These are phyloP conservation scores for Pseudochirops cupreus DNA, from an alignment of 2,797 vertebrate genomes.

Conservation along the genomic window DNA sequence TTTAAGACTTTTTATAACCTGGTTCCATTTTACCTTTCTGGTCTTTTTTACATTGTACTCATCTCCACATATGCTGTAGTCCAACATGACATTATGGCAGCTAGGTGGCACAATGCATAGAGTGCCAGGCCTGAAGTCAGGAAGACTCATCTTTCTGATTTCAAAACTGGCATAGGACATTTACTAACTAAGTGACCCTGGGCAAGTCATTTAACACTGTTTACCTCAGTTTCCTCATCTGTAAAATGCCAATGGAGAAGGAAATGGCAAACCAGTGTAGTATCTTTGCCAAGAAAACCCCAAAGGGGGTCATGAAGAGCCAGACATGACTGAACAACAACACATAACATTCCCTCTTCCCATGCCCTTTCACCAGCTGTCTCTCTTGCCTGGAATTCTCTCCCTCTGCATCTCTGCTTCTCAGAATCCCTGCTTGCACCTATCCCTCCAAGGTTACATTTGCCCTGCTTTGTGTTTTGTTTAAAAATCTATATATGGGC, in stretches of 20 bases:
- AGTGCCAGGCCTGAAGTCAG: background rate
- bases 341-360: background rate
- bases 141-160: background rate
- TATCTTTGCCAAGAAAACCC: background rate
- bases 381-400: background rate
- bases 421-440: background rate
- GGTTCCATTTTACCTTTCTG: background rate
- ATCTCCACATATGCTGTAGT: background rate
- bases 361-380: background rate
- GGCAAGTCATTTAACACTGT: background rate
- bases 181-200: background rate
- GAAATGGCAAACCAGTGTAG: background rate
- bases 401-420: background rate
- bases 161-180: background rate
- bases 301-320: background rate
- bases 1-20: background rate
- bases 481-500: background rate
- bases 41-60: background rate
- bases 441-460: background rate
- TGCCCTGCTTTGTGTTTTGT: background rate
- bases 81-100: background rate
- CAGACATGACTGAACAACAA: background rate
- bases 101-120: background rate
- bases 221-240: background rate
- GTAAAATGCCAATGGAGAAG: background rate